These are phyloP conservation scores for Acutogordius australiensis DNA, from an alignment of 2,888 invertebrate genomes.

Conservation along the genomic window DNA sequence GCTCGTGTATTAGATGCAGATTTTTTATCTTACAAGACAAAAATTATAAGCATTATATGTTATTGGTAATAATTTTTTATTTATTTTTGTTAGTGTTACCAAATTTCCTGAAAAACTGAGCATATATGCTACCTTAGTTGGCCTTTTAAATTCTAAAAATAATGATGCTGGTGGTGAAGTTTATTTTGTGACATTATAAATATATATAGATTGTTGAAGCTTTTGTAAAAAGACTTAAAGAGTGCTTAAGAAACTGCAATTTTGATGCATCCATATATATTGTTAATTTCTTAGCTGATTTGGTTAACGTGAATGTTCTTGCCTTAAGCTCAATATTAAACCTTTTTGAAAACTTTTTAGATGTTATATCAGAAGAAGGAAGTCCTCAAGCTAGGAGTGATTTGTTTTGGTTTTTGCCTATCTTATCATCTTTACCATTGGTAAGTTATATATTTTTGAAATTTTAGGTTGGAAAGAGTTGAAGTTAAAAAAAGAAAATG, in stretches of 20 bases:
- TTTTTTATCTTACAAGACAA: slow-evolving; percentile 58
- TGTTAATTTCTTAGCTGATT: slow-evolving; percentile 51
- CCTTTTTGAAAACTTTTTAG: slow-evolving; percentile 64
- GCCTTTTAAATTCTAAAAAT: slow-evolving; percentile 82
- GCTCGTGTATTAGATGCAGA: slow-evolving; percentile 80
- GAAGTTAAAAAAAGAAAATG: slow-evolving; percentile 75
- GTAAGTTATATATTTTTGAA: slow-evolving; percentile 18
- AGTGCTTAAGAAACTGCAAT: slow-evolving; percentile 53
- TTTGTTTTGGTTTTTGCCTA: too few relatives aligned
- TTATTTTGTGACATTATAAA: too few relatives aligned
- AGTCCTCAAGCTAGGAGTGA: slow-evolving; percentile 84
- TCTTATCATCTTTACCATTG: slow-evolving; percentile 71
- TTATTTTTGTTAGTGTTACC: slow-evolving; percentile 33
- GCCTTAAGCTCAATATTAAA: slow-evolving; percentile 64
- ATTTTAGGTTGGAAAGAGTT: slow-evolving; percentile 55
- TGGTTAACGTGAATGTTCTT: slow-evolving; percentile 84
- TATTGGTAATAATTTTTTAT: slow-evolving; percentile 36
- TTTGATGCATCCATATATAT: slow-evolving; percentile 47
- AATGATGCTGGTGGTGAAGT: slow-evolving; percentile 82
- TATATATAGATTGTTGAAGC: slow-evolving; percentile 22
- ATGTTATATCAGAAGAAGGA: slow-evolving; percentile 66
- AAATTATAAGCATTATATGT: slow-evolving; percentile 61
- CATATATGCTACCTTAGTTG: slow-evolving; percentile 80
- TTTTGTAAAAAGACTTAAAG: slow-evolving; percentile 37
- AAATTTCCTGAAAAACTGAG: slow-evolving; percentile 89